Evolutionary conservation across 2,113 vertebrate genomes (phyloP), one percentile per base, ranked within the genome.

Genomic region (Chloropsis cyanopogon): DNA sequence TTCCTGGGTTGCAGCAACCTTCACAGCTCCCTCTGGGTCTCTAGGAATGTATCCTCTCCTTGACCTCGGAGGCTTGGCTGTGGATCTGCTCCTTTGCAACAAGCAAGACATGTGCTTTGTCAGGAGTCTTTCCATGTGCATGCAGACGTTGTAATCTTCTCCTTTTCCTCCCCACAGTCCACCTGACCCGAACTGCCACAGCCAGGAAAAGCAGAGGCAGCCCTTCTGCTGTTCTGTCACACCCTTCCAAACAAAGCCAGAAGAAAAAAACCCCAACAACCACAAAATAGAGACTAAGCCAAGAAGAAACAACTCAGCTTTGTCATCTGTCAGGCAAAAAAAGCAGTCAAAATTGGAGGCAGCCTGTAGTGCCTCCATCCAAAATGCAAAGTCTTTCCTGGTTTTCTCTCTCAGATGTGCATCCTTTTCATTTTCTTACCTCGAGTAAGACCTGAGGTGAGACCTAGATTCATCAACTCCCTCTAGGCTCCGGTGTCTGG

Each of bases 41-140:
- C 95, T 46, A 93, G 94, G 96, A 96, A 97, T 96, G 92, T 83
- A 81, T 70, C 96, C 95, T 97, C 90, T 90, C 91, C 90, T 88
- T 94, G 96, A 97, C 94, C 95, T 93, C 70, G 5, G 6, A 86
- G 79, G 19, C 54, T 94, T 96, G 96, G 96, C 93, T 14, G 6
- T 59, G 50, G 73, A 60, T 82, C 61, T 52, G 60, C 56, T 92
- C 52, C 92, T 63, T 22, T 70, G 82, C 68, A 86, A 50, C 3
- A 16, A 19, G 50, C 71, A 90, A 63, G 75, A 23, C 90, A 81
- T 39, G 90, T 95, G 95, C 94, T 90, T 65, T 77, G 83, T 96
- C 92, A 92, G 87, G 93, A 96, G 76, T 11, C 75, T 86, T 72
- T 42, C 84, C 66, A 37, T 68, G 69, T 71, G 65, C 57, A 11